Evolutionary conservation across 2,888 invertebrate species (phyloP).

Genomic region (Caenorhabditis angaria): DNA sequence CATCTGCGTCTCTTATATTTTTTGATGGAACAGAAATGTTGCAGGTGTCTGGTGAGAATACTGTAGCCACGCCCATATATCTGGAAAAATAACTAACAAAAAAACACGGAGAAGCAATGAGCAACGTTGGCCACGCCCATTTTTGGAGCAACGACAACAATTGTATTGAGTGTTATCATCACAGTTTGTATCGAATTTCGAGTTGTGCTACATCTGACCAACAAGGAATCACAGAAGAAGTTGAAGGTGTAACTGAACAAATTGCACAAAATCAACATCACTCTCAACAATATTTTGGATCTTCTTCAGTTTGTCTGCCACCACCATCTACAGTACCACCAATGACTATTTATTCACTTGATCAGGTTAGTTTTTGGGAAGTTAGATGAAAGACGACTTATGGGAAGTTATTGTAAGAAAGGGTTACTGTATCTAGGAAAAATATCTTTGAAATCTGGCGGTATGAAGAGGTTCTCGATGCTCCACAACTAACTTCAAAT

Average conservation of each 20-base stretch:
- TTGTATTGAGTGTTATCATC: conserved; percentile 9
- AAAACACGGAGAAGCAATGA: conserved; percentile 5
- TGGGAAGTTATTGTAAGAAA: too few species aligned
- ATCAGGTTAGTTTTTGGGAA: background rate
- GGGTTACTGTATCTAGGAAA: too few species aligned
- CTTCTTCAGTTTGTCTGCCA: background rate
- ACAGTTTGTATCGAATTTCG: background rate
- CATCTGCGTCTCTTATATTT: background rate
- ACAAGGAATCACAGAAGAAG: background rate
- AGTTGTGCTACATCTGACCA: background rate
- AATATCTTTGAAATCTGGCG: too few species aligned
- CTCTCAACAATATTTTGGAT: background rate
- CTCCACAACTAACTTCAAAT: too few species aligned
- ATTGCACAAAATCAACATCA: background rate
- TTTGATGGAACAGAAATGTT: background rate
- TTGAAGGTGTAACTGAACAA: background rate
- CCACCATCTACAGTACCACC: too few species aligned
- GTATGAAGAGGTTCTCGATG: too few species aligned
- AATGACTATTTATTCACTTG: background rate
- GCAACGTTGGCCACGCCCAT: conserved; percentile 3
- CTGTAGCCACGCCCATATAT: conserved; percentile 7
- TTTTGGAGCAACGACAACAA: background rate
- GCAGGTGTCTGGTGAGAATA: conserved; percentile 3
- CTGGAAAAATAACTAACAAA: too few species aligned
- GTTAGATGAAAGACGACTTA: too few species aligned